Evolutionary conservation across 2,797 vertebrate species (phyloP), one percentile per base, ranked within the genome.

Genomic region (Sardinella longiceps): DNA sequence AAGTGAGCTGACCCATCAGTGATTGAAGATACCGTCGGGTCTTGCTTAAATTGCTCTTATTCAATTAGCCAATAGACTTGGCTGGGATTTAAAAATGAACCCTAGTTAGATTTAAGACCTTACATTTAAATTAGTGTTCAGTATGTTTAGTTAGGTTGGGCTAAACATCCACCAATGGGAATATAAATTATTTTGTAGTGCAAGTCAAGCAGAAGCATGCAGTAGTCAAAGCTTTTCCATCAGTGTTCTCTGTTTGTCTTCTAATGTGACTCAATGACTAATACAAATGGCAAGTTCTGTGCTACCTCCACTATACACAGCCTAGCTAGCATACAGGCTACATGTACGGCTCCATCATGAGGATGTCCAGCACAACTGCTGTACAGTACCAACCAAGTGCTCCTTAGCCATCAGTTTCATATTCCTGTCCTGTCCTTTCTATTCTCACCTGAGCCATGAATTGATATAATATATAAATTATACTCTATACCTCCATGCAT

Each of bases 281-380:
- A 70, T 33, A 11, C 12, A 74, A 20, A 56, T 5, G 33, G 9
- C 60, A 30, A 66, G 66, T 74, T 18, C 66, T 39, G 33, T 74
- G 30, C 30, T 43, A 2, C 1, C 74, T 84, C n/a, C 77, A 58
- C 80, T 5, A 80, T 74, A 82, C 84, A 80, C 58, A 43, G 53
- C 37, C 12, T 77, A 20, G 33, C 15, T 25, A 14, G n/a, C n/a
- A n/a, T n/a, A n/a, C n/a, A n/a, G n/a, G n/a, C n/a, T n/a, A n/a
- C n/a, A n/a, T n/a, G n/a, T n/a, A n/a, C 70, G 39, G 18, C 33
- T 77, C 70, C 18, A 23, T 20, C 70, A 23, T 43, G 37, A 77
- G 15, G 70, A 43, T 39, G 70, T 43, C 70, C 70, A 77, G 37
- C 28, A 77, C 6, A 43, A 77, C 6, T 18, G 23, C 28, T 23